phyloP scores from a whole-genome alignment of 2,113 vertebrate genomes.

The Pygoscelis adeliae region DNA sequence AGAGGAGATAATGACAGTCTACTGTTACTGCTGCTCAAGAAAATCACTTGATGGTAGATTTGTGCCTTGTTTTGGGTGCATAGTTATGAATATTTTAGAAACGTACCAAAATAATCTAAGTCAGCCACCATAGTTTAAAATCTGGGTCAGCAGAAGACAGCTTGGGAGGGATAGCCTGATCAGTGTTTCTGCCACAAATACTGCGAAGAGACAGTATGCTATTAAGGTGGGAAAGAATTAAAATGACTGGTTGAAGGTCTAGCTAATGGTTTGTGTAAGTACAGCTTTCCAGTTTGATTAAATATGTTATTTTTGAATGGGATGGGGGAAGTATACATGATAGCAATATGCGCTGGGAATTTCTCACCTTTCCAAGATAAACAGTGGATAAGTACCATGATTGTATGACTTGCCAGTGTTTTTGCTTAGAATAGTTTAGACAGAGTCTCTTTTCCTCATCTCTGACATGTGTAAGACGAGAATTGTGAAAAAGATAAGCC shows the following conservation, averaged over 20 bases:
- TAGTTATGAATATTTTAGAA: background rate
- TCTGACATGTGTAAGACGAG: background rate
- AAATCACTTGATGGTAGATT: background rate
- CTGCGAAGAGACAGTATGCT: background rate
- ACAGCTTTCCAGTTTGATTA: background rate
- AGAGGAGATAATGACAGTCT: background rate
- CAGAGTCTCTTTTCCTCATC: background rate
- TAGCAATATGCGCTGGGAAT: background rate
- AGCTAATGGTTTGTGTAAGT: background rate
- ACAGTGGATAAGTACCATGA: background rate
- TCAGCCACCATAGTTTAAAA: background rate
- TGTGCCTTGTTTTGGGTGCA: background rate
- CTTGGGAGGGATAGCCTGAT: background rate
- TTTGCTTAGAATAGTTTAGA: background rate
- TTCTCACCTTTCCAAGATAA: conserved; percentile 39
- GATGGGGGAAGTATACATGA: background rate
- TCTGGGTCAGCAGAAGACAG: background rate
- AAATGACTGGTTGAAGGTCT: background rate
- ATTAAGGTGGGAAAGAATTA: background rate
- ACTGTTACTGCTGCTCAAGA: background rate
- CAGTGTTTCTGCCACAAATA: background rate
- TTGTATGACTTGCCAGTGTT: background rate
- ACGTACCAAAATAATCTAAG: background rate
- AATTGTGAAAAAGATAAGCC: background rate
- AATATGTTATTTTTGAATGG: background rate